These are phyloP conservation scores for Drosophila putrida DNA, from an alignment of 2,888 invertebrate genomes.

Conservation along the genomic window DNA sequence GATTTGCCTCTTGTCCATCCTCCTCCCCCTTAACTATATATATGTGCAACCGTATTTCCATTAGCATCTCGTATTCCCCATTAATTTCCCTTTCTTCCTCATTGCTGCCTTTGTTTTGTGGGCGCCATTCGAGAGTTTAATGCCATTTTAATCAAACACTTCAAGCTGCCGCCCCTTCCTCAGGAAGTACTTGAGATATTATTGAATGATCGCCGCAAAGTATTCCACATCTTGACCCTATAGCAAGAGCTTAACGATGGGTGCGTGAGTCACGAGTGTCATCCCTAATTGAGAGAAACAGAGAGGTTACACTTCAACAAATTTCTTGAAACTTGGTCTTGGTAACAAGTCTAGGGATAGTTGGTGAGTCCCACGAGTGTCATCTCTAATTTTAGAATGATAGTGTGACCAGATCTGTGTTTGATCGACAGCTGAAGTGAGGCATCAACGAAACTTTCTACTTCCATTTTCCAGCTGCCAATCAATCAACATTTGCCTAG, in stretches of 20 bases:
- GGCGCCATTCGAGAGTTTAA: constrained; percentile 36
- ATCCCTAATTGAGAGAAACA: not conserved
- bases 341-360: not conserved
- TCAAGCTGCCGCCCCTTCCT: not conserved
- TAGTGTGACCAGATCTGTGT: constrained; percentile 10
- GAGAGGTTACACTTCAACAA: too few species aligned
- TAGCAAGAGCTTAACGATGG: not conserved
- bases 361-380: not conserved
- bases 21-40: not conserved
- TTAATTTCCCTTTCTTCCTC: not conserved
- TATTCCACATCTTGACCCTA: not conserved
- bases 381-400: not conserved
- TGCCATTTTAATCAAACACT: constrained; percentile 41
- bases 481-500: constrained; percentile 5
- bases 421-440: constrained; percentile 8
- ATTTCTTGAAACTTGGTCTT: not conserved
- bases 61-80: constrained; percentile 8
- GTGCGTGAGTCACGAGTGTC: not conserved
- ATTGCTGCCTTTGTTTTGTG: constrained; percentile 21
- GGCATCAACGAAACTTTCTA: not conserved
- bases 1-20: constrained; percentile 44
- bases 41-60: not conserved
- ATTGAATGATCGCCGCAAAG: constrained; percentile 1
- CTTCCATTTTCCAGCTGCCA: constrained; percentile 11
- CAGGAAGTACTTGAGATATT: constrained; percentile 20